Percentiles rank a stretch among this genome's conserved stretches.
Conservation (phyloP, 2,888 invertebrate genomes). For the Xestobium rufovillosum region DNA sequence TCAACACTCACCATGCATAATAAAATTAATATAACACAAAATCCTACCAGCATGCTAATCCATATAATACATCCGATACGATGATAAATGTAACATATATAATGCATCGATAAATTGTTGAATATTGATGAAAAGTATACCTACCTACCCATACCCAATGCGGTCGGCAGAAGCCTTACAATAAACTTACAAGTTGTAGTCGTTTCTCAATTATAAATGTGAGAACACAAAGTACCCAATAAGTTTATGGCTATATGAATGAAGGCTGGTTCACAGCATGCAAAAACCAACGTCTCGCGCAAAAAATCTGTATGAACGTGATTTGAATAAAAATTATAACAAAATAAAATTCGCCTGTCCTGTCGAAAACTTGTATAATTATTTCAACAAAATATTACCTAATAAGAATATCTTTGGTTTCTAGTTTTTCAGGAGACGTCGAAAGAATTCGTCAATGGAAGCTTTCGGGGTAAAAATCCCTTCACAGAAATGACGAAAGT, state of each 20-base stretch:
- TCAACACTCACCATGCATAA: too few relatives aligned
- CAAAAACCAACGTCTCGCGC: neutral
- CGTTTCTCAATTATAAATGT: conserved; percentile 40
- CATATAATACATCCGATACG: conserved; percentile 13
- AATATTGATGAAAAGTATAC: conserved; percentile 34
- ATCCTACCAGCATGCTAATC: too few relatives aligned
- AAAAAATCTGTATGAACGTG: too few relatives aligned
- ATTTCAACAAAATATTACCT: too few relatives aligned
- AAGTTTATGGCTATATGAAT: conserved; percentile 24
- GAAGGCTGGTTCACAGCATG: conserved; percentile 3
- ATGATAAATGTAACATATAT: conserved; percentile 29
- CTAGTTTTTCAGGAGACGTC: too few relatives aligned
- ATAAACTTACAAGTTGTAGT: conserved; percentile 39
- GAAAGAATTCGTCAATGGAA: too few relatives aligned
- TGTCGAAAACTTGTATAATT: too few relatives aligned
- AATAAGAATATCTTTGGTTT: too few relatives aligned
- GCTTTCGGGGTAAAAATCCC: too few relatives aligned
- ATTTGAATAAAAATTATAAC: neutral
- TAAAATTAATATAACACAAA: too few relatives aligned
- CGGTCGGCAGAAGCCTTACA: conserved; percentile 38
- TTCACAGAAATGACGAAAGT: too few relatives aligned
- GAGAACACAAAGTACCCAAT: conserved; percentile 34
- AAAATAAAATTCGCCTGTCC: neutral
- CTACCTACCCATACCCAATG: conserved; percentile 25
- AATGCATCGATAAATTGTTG: conserved; percentile 31